Conservation (phyloP, 2,113 vertebrate species). For the Alaudala cheleensis region DNA sequence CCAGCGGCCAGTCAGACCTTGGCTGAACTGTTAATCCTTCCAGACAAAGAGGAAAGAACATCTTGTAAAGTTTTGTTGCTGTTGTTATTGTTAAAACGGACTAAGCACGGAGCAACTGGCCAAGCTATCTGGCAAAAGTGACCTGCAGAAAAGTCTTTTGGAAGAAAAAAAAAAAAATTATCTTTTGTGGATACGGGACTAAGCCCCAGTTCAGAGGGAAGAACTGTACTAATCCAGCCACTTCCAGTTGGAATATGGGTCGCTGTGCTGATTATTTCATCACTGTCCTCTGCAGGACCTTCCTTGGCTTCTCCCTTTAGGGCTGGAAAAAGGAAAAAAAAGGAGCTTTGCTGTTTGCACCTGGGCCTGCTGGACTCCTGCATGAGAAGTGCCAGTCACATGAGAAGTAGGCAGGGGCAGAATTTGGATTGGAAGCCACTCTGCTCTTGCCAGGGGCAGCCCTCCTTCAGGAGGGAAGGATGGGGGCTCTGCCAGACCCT, state of each 20-base stretch:
- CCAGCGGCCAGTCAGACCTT: conserved; percentile 51
- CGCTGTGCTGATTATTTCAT: background rate
- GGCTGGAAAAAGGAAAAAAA: background rate
- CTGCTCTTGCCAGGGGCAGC: background rate
- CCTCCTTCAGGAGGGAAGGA: background rate
- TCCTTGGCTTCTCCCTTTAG: background rate
- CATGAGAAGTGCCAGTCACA: background rate
- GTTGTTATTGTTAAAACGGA: conserved; percentile 55
- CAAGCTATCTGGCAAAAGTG: conserved; percentile 58
- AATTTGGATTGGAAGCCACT: accelerated
- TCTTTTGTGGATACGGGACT: conserved; percentile 1
- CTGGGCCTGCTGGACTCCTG: background rate
- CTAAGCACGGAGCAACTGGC: conserved; percentile 18
- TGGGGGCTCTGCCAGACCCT: background rate
- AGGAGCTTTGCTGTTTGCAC: background rate
- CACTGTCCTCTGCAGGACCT: accelerated
- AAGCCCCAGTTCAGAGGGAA: background rate
- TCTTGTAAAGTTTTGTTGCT: conserved; percentile 68
- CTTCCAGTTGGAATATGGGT: background rate
- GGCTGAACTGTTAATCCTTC: conserved; percentile 61
- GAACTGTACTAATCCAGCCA: background rate
- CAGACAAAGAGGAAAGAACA: conserved; percentile 67
- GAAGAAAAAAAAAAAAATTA: background rate
- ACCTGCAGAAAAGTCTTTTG: background rate
- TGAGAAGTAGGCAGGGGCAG: background rate